Evolutionary conservation across 2,888 invertebrate species (phyloP), one percentile per base, ranked within the genome.

Genomic region (Gnatocerus cornutus): DNA sequence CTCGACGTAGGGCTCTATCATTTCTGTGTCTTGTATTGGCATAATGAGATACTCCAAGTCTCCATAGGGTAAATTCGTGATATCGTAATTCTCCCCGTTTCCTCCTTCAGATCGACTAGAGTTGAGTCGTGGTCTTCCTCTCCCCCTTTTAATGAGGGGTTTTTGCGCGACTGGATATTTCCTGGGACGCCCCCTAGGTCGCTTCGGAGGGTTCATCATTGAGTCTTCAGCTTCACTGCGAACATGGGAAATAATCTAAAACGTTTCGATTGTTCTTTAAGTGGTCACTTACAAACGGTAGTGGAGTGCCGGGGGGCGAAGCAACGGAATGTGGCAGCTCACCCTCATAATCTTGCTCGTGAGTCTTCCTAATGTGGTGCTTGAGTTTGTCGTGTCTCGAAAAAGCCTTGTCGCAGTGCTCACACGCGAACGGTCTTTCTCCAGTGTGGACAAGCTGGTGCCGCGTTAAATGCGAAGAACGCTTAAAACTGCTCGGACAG

Each of bases 361-460:
- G 89, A 79, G 88, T 87, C 74, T 89, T 89, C 80, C 88, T 86
- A 71, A 89, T 87, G 82, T 92, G 92, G 75, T 91, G 89, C 71
- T 92, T 90, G 76, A 92, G 85, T 79, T 92, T 92, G 83, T 92
- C 92, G 75, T 91, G 91, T 68, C 92, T 86, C 14, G 92, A 91
- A 85, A 92, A 92, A 74, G 90, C 89, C 63, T 91, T 89, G 0
- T 90, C 91, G 83, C 92, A 92, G 72, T 89, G 88, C 76, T 88
- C 88, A 83, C 92, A 92, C 59, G 88, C 88, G 83, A 89, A 92
- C 1, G 92, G 92, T 7, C 91, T 85, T 84, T 92, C 91, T 67
- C 92, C 92, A 0, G 92, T 92, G 84, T 92, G 92, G 27, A 91
- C 91, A 70, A 92, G 86, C 74, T 90, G 88, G 82, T 92, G 92